Evolutionary conservation across 35 echinoderm and acorn worm species (phyloP), one percentile per base, ranked within the genome.

Genomic region (Ptychodera flava): DNA sequence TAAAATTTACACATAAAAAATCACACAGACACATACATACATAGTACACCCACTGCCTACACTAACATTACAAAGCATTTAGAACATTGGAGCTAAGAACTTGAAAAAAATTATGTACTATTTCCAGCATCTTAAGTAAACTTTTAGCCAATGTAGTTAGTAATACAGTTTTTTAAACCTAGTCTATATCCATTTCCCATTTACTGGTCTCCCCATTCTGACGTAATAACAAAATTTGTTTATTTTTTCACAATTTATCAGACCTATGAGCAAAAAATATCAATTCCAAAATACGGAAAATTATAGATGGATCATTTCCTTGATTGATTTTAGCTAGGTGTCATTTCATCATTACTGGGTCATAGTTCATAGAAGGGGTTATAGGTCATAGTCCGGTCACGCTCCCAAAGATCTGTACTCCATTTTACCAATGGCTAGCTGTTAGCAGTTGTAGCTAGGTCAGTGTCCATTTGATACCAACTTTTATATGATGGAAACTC

Each of bases 171-270:
- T 64, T 64, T 64, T 64, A 64, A 64, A 64, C 22, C 6, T 64
- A 64, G 45, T 64, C 45, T 64, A 64, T 64, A 64, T 64, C 45
- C 45, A 64, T 64, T 64, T 64, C 45, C 45, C 45, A 64, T 64
- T 12, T 22, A 64, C 22, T 64, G 45, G 6, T 64, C 45, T 12
- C 22, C 45, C 45, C 45, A 6, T 64, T 64, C 45, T 12, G 6
- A 64, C 22, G 45, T 64, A 64, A 64, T 64, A 64, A 64, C 45
- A 64, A 64, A n/a, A 64, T 64, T 64, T 64, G 45, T 64, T 64
- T 64, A 64, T 64, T 64, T 64, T 64, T 64, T 64, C 45, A 64
- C 45, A 6, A 64, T 64, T 64, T 6, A 64, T 64, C n/a, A n/a
- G n/a, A n/a, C n/a, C n/a, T n/a, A n/a, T n/a, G n/a, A n/a, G n/a